These are phyloP conservation scores for Echinarachnius parma DNA, from an alignment of 53 echinoderm and acorn worm species.

Conservation along the genomic window DNA sequence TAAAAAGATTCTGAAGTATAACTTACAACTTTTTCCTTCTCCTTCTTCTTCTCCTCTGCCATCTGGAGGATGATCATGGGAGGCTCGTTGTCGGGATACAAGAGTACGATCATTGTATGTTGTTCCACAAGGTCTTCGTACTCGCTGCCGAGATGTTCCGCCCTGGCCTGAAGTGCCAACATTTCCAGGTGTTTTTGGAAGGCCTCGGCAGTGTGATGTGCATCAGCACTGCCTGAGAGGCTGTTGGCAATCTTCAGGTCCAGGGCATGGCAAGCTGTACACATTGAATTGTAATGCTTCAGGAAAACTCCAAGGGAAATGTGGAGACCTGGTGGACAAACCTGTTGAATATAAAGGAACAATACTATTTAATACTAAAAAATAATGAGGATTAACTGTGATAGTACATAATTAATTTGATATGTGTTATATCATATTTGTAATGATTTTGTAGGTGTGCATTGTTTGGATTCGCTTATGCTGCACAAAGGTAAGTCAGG, in stretches of 20 bases:
- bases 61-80: slow-evolving; percentile 5
- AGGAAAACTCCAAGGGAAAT: slow-evolving; percentile 34
- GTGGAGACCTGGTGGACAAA: slow-evolving; percentile 44
- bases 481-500: slow-evolving; percentile 1
- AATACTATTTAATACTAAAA: not conserved
- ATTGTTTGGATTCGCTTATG: not conserved
- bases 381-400: not conserved
- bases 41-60: slow-evolving; percentile 27
- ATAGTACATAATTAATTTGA: not conserved
- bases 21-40: slow-evolving; percentile 23
- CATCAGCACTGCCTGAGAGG: not conserved
- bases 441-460: not conserved
- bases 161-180: not conserved
- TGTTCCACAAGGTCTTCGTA: slow-evolving; percentile 7
- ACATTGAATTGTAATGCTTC: slow-evolving; percentile 15
- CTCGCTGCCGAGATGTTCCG: not conserved
- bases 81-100: slow-evolving; percentile 11
- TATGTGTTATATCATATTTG: not conserved
- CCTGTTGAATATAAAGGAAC: slow-evolving; percentile 14
- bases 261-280: not conserved
- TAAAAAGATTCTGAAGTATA: not conserved
- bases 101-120: slow-evolving; percentile 1
- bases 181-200: slow-evolving; percentile 2
- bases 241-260: slow-evolving; percentile 6
- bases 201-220: not conserved